Percentiles rank a stretch among this genome's conserved stretches.
These are phyloP conservation scores for Tetrapedia diversipes DNA, from an alignment of 2,888 invertebrate species.

Conservation along the genomic window DNA sequence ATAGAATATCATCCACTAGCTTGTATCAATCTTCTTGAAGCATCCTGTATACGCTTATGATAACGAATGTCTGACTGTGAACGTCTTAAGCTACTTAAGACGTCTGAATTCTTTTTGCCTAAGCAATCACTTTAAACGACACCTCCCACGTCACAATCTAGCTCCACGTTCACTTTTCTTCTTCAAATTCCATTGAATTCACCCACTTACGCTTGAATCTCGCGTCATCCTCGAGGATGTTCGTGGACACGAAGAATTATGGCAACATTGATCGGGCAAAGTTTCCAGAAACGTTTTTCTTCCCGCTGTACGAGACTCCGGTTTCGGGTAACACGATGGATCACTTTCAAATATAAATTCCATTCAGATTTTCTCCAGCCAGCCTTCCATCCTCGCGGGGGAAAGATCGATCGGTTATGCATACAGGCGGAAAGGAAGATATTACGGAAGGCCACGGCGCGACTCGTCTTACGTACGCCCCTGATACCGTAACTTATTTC, in stretches of 20 bases:
- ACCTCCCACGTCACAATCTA: background rate
- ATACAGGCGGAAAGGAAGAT: slow-evolving; percentile 51
- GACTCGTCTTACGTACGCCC: background rate
- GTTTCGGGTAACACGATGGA: too few species aligned
- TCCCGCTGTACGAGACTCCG: too few species aligned
- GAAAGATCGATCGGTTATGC: slow-evolving; percentile 59
- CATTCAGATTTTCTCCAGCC: slow-evolving; percentile 26
- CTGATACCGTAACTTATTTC: slow-evolving; percentile 20
- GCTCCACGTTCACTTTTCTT: background rate
- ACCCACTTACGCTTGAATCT: too few species aligned
- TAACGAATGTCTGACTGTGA: too few species aligned
- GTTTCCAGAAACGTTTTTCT: too few species aligned
- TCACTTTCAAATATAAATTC: slow-evolving; percentile 50
- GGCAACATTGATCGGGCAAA: too few species aligned
- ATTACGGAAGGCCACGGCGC: slow-evolving; percentile 22
- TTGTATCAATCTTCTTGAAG: too few species aligned
- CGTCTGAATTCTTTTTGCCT: background rate
- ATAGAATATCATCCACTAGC: too few species aligned
- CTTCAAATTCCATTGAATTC: background rate
- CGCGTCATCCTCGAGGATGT: background rate
- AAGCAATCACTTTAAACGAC: background rate
- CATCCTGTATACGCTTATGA: too few species aligned
- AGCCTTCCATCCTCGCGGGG: slow-evolving; percentile 13
- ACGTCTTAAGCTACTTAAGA: background rate
- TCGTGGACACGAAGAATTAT: background rate